These are phyloP conservation scores for Pseudomyrmex pallidus DNA, from an alignment of 1,140 invertebrate genomes.

Conservation along the genomic window DNA sequence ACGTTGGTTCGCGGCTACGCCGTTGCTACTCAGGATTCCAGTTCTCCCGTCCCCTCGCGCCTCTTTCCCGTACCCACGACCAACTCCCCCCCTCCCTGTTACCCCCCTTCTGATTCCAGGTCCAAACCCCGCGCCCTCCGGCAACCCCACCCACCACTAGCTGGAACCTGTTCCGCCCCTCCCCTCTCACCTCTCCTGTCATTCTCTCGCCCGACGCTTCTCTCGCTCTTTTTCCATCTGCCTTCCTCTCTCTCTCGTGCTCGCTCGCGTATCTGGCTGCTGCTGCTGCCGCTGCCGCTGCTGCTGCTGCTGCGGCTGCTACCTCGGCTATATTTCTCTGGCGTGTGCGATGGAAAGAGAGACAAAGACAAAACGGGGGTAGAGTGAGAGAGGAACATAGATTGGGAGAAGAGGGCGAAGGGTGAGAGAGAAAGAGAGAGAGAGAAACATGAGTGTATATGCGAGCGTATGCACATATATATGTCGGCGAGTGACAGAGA, in stretches of 20 bases:
- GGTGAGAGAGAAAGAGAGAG: conserved; percentile 49
- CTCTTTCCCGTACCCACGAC: conserved; percentile 33
- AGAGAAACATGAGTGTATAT: background rate
- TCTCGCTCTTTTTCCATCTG: conserved; percentile 81
- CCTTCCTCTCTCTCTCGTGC: conserved; percentile 77
- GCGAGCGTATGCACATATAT: conserved; percentile 18
- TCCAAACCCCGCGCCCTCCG: conserved; percentile 70
- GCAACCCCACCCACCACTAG: conserved; percentile 78
- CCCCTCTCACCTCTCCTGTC: conserved; percentile 67
- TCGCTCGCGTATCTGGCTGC: conserved; percentile 63
- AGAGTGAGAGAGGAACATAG: conserved; percentile 62
- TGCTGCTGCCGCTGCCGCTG: conserved; percentile 48
- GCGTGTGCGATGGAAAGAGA: conserved; percentile 58
- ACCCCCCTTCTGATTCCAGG: conserved; percentile 59
- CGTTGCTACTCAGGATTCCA: conserved; percentile 85
- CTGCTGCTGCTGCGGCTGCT: conserved; percentile 64
- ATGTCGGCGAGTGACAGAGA: conserved; percentile 31
- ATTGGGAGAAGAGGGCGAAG: conserved; percentile 46
- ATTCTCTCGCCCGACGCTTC: conserved; percentile 66
- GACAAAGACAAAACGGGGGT: conserved; percentile 41
- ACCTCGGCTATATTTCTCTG: conserved; percentile 70
- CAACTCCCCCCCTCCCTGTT: conserved; percentile 35
- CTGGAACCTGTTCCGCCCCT: conserved; percentile 81
- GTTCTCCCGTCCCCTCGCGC: conserved; percentile 78
- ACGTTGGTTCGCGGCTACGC: conserved; percentile 83